phyloP scores from a whole-genome alignment of 2,113 vertebrate species.

The Mus spicilegus region DNA sequence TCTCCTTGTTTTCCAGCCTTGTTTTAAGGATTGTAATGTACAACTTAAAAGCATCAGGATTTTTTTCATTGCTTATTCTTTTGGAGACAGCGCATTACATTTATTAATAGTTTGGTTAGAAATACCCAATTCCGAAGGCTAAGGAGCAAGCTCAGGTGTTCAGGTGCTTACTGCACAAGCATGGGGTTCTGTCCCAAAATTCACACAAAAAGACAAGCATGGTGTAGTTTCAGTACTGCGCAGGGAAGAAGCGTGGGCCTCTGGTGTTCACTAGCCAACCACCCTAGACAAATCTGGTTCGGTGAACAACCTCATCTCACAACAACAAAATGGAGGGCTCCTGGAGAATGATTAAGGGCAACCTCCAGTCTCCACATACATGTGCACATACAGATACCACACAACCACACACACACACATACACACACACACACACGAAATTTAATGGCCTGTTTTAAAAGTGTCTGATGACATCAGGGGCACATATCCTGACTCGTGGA shows the following conservation, averaged over 20 bases:
- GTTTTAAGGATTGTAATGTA: neutral
- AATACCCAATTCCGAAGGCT: neutral
- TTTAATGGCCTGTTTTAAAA: neutral
- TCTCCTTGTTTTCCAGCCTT: neutral
- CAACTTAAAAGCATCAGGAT: neutral
- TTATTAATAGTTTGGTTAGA: conserved; percentile 9
- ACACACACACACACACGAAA: neutral
- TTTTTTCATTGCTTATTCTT: neutral
- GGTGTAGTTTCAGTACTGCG: neutral
- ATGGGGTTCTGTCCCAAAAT: neutral
- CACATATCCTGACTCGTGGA: neutral
- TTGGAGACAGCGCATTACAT: neutral
- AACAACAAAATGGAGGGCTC: neutral
- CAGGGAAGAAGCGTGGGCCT: too few species aligned
- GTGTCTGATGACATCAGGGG: neutral
- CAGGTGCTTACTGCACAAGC: neutral
- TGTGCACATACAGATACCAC: too few species aligned
- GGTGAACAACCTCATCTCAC: neutral
- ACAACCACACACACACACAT: too few species aligned
- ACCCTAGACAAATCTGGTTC: neutral
- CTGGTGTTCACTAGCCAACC: too few species aligned
- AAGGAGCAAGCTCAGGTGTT: neutral
- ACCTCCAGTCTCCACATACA: neutral
- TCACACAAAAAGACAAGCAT: neutral
- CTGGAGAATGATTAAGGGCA: neutral